These are phyloP conservation scores for Perca fluviatilis DNA, from an alignment of 2,113 vertebrate genomes.

Conservation along the genomic window DNA sequence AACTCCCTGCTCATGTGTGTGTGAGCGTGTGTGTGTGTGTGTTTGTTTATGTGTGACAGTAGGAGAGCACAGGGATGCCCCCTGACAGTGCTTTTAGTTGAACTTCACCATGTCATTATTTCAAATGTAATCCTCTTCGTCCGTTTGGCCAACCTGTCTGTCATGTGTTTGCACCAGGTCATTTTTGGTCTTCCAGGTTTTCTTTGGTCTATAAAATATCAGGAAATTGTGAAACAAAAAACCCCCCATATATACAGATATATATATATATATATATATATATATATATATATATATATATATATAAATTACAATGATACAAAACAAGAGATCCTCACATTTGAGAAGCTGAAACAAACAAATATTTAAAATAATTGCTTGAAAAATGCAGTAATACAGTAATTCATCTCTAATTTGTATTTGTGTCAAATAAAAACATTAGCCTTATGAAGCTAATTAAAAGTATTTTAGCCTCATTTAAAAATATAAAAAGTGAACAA, in stretches of 20 bases:
- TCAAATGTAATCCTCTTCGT: neutral
- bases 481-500: neutral
- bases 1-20: slow-evolving; percentile 35
- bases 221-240: neutral
- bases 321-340: neutral
- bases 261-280: no score
- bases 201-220: neutral
- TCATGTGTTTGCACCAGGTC: neutral
- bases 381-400: neutral
- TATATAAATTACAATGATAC: neutral
- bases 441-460: neutral
- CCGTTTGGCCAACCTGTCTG: neutral
- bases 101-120: slow-evolving; percentile 66
- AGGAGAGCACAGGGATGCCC: slow-evolving; percentile 22
- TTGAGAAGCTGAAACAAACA: no score
- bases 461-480: neutral
- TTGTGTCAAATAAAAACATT: neutral
- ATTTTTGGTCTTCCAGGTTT: neutral
- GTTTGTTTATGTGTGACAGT: slow-evolving; percentile 8
- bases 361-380: neutral
- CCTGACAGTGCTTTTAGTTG: slow-evolving; percentile 30
- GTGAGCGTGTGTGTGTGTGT: slow-evolving; percentile 22
- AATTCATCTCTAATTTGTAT: neutral
- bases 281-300: no score
- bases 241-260: no score